These are phyloP conservation scores for Pseudomugil gertrudae DNA, from an alignment of 2,797 vertebrate species.

Conservation along the genomic window DNA sequence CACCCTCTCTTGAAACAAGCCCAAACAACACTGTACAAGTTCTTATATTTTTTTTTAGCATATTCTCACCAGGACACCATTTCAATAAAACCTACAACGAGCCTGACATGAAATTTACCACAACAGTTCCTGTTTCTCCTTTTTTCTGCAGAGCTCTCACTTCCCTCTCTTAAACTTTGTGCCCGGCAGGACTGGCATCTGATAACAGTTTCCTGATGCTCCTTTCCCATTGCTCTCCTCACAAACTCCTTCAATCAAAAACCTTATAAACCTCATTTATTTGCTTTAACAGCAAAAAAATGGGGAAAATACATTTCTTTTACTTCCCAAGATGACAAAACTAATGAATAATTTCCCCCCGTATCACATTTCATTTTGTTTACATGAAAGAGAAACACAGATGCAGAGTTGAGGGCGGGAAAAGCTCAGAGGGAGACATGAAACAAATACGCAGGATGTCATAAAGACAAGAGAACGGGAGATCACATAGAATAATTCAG, in stretches of 20 bases:
- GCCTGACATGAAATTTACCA: not conserved
- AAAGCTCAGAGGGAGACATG: constrained; percentile 24
- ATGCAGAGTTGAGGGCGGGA: constrained; percentile 12
- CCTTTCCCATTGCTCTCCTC: not conserved
- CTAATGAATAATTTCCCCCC: constrained; percentile 47
- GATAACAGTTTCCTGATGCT: constrained; percentile 31
- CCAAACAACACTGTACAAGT: not conserved
- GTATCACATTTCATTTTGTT: constrained; percentile 42
- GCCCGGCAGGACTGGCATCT: not conserved
- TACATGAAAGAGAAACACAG: constrained; percentile 38
- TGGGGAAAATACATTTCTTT: constrained; percentile 24
- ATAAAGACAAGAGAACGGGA: constrained; percentile 26
- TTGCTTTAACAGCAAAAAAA: constrained; percentile 38
- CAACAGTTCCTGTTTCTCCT: constrained; percentile 33
- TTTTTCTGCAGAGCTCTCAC: not conserved
- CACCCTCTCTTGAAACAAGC: not conserved
- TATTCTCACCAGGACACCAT: not conserved
- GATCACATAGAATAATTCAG: constrained; percentile 43
- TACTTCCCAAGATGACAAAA: constrained; percentile 38
- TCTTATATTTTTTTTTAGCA: not conserved
- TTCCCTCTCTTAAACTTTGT: constrained; percentile 4
- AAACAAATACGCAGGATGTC: constrained; percentile 47
- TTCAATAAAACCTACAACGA: constrained; percentile 2
- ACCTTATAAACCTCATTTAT: constrained; percentile 13
- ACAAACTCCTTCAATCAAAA: not conserved